phyloP scores from a whole-genome alignment of 2,888 invertebrate species.

The Steromphala cineraria region DNA sequence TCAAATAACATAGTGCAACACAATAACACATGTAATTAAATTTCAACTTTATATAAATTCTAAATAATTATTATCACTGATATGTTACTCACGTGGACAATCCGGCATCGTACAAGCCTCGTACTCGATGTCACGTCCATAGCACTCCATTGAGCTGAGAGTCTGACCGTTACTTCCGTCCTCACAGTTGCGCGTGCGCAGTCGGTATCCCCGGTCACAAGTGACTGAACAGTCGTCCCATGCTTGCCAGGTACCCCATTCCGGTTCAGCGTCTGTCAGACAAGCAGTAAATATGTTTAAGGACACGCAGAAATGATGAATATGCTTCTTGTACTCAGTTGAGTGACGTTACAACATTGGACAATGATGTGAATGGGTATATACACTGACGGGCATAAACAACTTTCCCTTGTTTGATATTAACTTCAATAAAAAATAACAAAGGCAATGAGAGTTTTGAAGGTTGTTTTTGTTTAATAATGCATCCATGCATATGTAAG shows the following conservation, averaged over 20 bases:
- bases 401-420: too few species aligned
- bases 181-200: conserved; percentile 50
- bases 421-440: too few species aligned
- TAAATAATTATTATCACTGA: not conserved
- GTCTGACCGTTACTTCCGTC: conserved; percentile 44
- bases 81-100: conserved; percentile 63
- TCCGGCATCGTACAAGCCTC: conserved; percentile 47
- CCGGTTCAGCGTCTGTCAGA: conserved; percentile 45
- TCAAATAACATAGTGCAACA: too few species aligned
- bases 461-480: too few species aligned
- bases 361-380: too few species aligned
- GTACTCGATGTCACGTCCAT: conserved; percentile 58
- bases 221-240: conserved; percentile 64
- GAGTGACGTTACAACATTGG: too few species aligned
- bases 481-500: too few species aligned
- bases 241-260: conserved; percentile 59
- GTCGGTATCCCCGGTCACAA: conserved; percentile 59
- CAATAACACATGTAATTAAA: too few species aligned
- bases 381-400: too few species aligned
- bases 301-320: not conserved
- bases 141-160: conserved; percentile 51
- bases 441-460: too few species aligned
- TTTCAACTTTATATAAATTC: too few species aligned
- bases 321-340: too few species aligned
- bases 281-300: not conserved